phyloP scores from a whole-genome alignment of 2,888 invertebrate species.

The Nomada ruficornis region DNA sequence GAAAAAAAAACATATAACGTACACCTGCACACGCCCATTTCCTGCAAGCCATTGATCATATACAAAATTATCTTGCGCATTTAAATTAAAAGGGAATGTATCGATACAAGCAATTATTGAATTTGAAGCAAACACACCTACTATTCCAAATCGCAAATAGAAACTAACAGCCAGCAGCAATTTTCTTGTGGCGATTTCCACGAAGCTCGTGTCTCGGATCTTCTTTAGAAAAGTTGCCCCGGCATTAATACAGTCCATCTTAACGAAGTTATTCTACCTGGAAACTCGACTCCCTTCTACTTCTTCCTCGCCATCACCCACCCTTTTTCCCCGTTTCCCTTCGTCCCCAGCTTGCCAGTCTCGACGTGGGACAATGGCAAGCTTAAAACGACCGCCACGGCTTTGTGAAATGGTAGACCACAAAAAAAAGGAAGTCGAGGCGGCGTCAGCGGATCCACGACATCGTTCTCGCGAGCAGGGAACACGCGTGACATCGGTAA shows the following conservation, averaged over 20 bases:
- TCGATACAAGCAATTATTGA: no score
- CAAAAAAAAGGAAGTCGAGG: background rate
- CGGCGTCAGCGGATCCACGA: background rate
- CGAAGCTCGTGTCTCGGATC: background rate
- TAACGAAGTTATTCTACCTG: slow-evolving; percentile 60
- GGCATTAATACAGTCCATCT: slow-evolving; percentile 46
- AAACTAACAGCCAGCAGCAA: background rate
- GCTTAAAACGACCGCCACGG: background rate
- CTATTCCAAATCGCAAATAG: background rate
- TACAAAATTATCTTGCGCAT: no score
- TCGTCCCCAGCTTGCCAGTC: background rate
- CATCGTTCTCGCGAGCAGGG: background rate
- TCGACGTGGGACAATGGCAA: background rate
- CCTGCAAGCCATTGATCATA: no score
- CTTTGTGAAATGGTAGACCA: background rate
- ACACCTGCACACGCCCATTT: no score
- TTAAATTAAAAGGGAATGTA: no score
- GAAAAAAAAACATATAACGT: no score
- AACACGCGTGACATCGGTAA: slow-evolving; percentile 8
- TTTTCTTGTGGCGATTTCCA: background rate
- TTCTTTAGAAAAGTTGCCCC: background rate
- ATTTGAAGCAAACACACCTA: background rate
- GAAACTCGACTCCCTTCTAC: slow-evolving; percentile 1
- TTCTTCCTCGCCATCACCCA: background rate
- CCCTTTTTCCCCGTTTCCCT: background rate